Evolutionary conservation across 2,797 vertebrate species (phyloP).

Genomic region (Cynodonichthys magdalenae): DNA sequence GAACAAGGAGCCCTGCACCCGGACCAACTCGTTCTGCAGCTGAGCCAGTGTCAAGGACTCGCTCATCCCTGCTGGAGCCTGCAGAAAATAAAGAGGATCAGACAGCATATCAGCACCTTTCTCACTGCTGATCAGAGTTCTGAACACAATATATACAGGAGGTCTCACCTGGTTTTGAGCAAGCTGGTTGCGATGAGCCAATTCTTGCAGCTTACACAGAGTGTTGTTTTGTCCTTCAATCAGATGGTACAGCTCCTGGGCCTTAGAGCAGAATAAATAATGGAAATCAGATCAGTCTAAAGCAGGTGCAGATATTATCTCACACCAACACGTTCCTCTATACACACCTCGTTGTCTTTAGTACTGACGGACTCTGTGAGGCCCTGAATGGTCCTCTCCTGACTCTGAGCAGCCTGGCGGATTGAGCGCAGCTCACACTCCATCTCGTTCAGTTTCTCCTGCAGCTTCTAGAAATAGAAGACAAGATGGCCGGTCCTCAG

Average conservation of each 20-base stretch:
- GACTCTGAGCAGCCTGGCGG: constrained; percentile 85
- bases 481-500: neutral
- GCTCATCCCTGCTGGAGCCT: constrained; percentile 75
- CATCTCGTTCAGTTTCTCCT: constrained; percentile 91
- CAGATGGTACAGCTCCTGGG: constrained; percentile 89
- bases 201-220: constrained; percentile 88
- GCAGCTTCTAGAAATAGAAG: constrained; percentile 82
- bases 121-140: neutral
- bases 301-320: constrained; percentile 1
- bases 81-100: constrained; percentile 26
- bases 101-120: neutral
- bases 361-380: constrained; percentile 87
- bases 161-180: constrained; percentile 83
- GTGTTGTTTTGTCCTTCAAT: constrained; percentile 91
- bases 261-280: constrained; percentile 67
- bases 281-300: neutral
- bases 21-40: constrained; percentile 86
- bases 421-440: constrained; percentile 87
- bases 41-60: constrained; percentile 64
- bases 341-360: constrained; percentile 89
- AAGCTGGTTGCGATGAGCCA: constrained; percentile 86
- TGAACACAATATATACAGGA: neutral
- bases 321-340: neutral
- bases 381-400: constrained; percentile 87
- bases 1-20: constrained; percentile 89